These are phyloP conservation scores for Hylaeus anthracinus DNA, from an alignment of 1,140 invertebrate species.

Conservation along the genomic window DNA sequence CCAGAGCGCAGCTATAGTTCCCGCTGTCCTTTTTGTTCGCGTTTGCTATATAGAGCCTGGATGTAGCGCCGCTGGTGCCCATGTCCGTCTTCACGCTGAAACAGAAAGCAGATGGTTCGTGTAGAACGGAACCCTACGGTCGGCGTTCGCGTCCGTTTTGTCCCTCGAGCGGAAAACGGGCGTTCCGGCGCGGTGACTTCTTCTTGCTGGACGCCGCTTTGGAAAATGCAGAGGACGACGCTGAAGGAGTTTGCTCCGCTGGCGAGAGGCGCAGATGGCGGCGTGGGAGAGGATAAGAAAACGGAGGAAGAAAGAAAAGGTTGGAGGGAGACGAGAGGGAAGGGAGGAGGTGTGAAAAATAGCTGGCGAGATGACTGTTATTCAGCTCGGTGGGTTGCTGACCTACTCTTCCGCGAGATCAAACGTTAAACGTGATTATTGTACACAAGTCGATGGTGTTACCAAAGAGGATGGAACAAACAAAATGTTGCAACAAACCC, in stretches of 20 bases:
- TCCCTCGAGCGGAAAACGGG: slow-evolving; percentile 10
- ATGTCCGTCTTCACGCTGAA: slow-evolving; percentile 91
- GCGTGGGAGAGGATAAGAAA: not conserved
- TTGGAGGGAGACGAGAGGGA: slow-evolving; percentile 21
- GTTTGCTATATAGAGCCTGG: slow-evolving; percentile 91
- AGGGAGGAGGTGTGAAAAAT: slow-evolving; percentile 22
- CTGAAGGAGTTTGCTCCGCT: slow-evolving; percentile 2
- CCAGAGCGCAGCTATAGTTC: slow-evolving; percentile 91
- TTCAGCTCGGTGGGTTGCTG: not conserved
- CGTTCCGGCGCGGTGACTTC: not conserved
- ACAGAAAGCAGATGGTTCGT: slow-evolving; percentile 31
- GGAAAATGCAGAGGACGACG: not conserved
- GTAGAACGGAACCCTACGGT: slow-evolving; percentile 4
- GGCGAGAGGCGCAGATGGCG: slow-evolving; percentile 2
- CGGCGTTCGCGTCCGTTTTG: not conserved
- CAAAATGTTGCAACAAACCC: too few species aligned
- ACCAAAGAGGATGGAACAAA: too few species aligned
- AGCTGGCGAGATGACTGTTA: slow-evolving; percentile 3
- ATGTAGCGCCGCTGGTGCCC: slow-evolving; percentile 87
- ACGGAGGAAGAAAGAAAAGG: slow-evolving; percentile 42
- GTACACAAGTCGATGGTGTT: too few species aligned
- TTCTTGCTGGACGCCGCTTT: not conserved
- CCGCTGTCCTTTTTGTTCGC: slow-evolving; percentile 91
- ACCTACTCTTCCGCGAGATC: not conserved
- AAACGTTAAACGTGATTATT: too few species aligned